A percentile compares a stretch with the other conserved stretches of the same genome.
Evolutionary conservation across 2,113 vertebrate species (phyloP).

Genomic region (Rafetus swinhoei): DNA sequence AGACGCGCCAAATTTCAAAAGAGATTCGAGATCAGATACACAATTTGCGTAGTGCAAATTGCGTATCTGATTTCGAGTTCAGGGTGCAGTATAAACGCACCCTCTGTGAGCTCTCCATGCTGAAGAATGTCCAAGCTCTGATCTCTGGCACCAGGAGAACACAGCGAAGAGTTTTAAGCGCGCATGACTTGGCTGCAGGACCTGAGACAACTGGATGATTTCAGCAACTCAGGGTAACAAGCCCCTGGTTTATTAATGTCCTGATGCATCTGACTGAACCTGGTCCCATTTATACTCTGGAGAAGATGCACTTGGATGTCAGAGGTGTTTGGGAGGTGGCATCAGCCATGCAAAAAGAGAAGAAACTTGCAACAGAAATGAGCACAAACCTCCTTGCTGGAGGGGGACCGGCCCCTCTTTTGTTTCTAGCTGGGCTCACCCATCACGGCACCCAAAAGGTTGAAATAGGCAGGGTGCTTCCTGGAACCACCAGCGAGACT

Average conservation of each 20-base stretch:
- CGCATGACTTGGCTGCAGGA: background rate
- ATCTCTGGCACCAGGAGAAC: background rate
- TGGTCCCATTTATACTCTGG: fast-evolving
- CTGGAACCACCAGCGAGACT: background rate
- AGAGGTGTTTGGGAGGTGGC: background rate
- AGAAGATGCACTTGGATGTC: background rate
- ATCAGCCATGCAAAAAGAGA: fast-evolving
- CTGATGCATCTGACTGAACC: background rate
- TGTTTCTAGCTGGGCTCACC: background rate
- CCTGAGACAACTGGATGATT: fast-evolving
- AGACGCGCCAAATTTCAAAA: too few species aligned
- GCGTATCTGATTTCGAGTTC: too few species aligned
- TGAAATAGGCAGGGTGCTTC: background rate
- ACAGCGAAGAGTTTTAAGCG: background rate
- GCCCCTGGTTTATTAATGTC: background rate
- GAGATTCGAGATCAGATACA: too few species aligned
- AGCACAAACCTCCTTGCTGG: background rate
- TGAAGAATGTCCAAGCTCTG: too few species aligned
- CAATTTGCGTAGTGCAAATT: too few species aligned
- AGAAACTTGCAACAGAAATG: fast-evolving
- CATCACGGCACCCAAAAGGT: background rate
- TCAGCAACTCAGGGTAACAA: background rate
- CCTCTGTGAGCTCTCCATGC: too few species aligned
- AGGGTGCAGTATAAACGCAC: too few species aligned
- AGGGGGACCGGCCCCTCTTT: background rate